Evolutionary conservation across 2,113 vertebrate species (phyloP), one percentile per base, ranked within the genome.

Genomic region (Rhinoderma darwinii): DNA sequence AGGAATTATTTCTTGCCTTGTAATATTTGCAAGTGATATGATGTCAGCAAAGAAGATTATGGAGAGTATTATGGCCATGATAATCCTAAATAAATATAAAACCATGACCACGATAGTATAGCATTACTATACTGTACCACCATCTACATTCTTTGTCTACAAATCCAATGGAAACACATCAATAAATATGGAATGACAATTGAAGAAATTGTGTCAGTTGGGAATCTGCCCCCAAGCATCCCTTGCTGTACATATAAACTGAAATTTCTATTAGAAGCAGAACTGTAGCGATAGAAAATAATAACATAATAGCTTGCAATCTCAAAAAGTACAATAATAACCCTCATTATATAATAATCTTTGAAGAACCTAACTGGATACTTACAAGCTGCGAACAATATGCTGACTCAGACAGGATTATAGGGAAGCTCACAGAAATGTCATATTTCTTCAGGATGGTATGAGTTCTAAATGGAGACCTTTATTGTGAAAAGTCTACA

Each of bases 281-380:
- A 50, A 30, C 37, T 47, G n/a, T 47, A 76, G 43, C 2, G 74
- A 51, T 51, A 32, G 75, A 32, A 78, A 78, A 35, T 20, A 78
- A 15, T 77, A 77, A 75, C 41, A 39, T 76, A 76, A 76, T 30
- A 76, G 74, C n/a, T 18, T 47, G 8, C n/a, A 47, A 47, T 14
- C 43, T 78, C 17, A 32, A 73, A 1, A 25, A 73, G 7, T 25
- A 12, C 30, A 35, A 32, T 54, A 32, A 54, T 78, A 54, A 51
- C 75, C 47, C 17, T 78, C 15, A 78, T 78, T 78, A 20, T 51
- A 54, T 51, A 17, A 78, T 54, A 78, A 54, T 25, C 47, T 27
- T 51, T 47, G 27, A 32, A 78, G 75, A 50, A 4, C 30, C 9
- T 9, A 9, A 54, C 44, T 32, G n/a, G 39, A 30, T 50, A 32